Evolutionary conservation across 2,888 invertebrate species (phyloP), one percentile per base, ranked within the genome.

Genomic region (Coelinius sp.): DNA sequence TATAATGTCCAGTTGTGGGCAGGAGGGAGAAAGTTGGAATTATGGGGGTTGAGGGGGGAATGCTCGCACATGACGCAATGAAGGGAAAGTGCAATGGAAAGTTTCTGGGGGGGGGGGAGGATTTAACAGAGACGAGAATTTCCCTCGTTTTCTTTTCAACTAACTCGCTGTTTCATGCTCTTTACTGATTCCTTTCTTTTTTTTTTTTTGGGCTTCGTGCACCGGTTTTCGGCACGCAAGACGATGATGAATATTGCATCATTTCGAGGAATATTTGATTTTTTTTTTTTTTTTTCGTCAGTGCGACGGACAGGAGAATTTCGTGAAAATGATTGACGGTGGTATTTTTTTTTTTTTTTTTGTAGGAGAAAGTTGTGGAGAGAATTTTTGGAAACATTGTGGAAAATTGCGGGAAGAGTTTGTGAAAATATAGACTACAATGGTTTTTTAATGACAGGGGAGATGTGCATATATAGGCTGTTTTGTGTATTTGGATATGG

Each of bases 371-470:
- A 49, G 20, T 20, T 49, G 46, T n/a, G 35, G 35, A 24, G n/a
- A n/a, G n/a, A 0, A n/a, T 41, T 44, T 27, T 59, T 14, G 25
- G 24, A 10, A n/a, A 4, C 38, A 10, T 14, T 4, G n/a, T n/a
- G n/a, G 46, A 31, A 52, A 25, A 70, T 53, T 70, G 69, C 38
- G 22, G 69, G 25, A 10, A 35, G 20, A 27, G 14, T 17, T 41
- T 65, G 31, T 35, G 24, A 10, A 17, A 56, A 20, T 56, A 10
- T 14, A 38, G 24, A 41, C 7, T 53, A 52, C 53, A 44, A 56
- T 65, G 25, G 25, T 59, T 68, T 64, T 65, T 53, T 10, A 70
- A 56, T 56, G 70, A 41, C 53, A 10, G 41, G 31, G 56, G 65
- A 27, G 56, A 65, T 41, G 56, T 31, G 35, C 52, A 52, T n/a